Base-by-base conservation (phyloP, 53 echinoderm and acorn worm genomes). In the Henricia sp. region DNA sequence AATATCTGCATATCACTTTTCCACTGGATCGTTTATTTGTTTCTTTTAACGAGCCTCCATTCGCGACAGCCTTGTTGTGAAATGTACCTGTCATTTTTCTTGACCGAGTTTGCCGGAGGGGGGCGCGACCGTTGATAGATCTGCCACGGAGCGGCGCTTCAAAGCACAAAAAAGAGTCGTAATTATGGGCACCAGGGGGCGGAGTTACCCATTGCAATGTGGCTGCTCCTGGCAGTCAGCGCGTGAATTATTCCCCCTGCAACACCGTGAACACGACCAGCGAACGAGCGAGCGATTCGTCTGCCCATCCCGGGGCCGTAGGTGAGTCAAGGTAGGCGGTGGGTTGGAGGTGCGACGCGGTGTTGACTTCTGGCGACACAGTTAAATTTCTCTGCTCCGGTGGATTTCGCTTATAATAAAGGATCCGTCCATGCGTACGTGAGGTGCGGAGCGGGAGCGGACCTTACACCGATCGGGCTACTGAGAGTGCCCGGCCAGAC, bases 131-230 rank as follows among this genome's bases (percentile, higher is more conserved):
- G 63, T 63, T 80, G 80, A 80, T 62, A 80, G 80, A 80, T 80
- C 80, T 44, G 80, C 80, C 44, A 57, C 41, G 26, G 53, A 57
- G 74, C 73, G 76, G 86, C 67, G 65, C 75, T 86, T 75, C 86
- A 86, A 86, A 86, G 67, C 70, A 75, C 53, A 86, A 74, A n/a
- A n/a, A n/a, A 86, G 86, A 56, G 39, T 50, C 76, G 84, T 84
- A 84, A 86, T 86, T 86, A 86, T 86, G 76, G 74, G 86, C 86
- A 50, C 60, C 54, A 63, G 76, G 66, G 86, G 86, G 86, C 33
- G 86, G 86, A 76, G 86, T 68, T 54, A 86, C 27, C 76, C 75
- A 86, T 76, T 75, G 55, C 76, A 75, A 75, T 68, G 76, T 86
- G 75, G 67, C 86, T 76, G 84, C 84, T 84, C 60, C 58, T 19